phyloP scores from a whole-genome alignment of 2,888 invertebrate species.

The Panzeria rudis region DNA sequence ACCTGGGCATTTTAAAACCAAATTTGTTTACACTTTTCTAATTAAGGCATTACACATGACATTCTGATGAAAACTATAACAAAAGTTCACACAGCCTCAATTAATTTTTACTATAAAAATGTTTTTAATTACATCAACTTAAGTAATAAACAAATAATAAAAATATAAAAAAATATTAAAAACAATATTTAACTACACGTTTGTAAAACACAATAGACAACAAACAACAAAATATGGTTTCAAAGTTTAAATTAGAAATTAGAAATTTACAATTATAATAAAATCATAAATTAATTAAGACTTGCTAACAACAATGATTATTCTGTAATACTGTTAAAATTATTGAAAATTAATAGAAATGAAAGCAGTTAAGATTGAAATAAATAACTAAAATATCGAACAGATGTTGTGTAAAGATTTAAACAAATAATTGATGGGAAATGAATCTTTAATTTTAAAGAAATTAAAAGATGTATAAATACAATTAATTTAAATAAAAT shows the following conservation, averaged over 20 bases:
- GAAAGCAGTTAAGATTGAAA: conserved; percentile 14
- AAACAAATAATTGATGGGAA: conserved; percentile 58
- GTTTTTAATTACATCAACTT: conserved; percentile 6
- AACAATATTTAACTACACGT: conserved; percentile 28
- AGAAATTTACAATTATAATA: conserved; percentile 31
- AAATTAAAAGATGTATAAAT: background rate
- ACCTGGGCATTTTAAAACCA: background rate
- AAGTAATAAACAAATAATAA: conserved; percentile 17
- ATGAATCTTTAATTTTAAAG: conserved; percentile 28
- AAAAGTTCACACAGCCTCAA: conserved; percentile 32
- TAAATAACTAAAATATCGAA: conserved; percentile 36
- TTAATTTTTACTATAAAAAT: conserved; percentile 17
- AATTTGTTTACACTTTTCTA: background rate
- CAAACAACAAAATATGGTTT: background rate
- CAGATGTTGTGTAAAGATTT: conserved; percentile 24
- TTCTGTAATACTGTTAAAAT: conserved; percentile 3
- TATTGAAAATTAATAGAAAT: conserved; percentile 3
- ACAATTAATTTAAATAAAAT: conserved; percentile 21
- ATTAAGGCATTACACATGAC: background rate
- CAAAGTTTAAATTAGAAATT: conserved; percentile 11
- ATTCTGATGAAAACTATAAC: conserved; percentile 21
- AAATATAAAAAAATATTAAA: background rate
- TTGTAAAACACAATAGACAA: background rate
- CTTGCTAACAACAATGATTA: conserved; percentile 1
- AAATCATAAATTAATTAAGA: conserved; percentile 43